A percentile compares a stretch with the other conserved stretches of the same genome.
phyloP scores from a whole-genome alignment of 2,113 vertebrate genomes.

The Coregonus clupeaformis region DNA sequence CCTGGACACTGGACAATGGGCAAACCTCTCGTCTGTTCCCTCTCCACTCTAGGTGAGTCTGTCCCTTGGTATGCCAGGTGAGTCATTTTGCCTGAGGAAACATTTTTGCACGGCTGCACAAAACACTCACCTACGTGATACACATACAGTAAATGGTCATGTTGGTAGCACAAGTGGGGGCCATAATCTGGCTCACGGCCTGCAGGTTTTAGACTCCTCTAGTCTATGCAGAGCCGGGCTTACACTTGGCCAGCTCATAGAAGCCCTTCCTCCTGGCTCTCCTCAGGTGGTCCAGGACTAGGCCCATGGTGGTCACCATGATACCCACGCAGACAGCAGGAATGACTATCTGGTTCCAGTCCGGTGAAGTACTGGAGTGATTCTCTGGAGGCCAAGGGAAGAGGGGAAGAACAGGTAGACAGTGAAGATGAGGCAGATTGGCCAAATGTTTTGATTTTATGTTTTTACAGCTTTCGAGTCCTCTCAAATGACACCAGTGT shows the following conservation, averaged over 20 bases:
- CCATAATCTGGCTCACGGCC: background rate
- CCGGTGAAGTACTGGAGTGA: slow-evolving; percentile 4
- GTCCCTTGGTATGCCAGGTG: background rate
- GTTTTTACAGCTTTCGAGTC: background rate
- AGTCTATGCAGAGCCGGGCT: slow-evolving; percentile 18
- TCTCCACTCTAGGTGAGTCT: background rate
- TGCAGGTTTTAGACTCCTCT: background rate
- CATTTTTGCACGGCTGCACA: no score
- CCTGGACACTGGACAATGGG: background rate
- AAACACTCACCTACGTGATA: no score
- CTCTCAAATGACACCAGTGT: background rate
- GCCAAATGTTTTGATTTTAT: background rate
- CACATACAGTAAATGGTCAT: background rate
- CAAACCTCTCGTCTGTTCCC: background rate
- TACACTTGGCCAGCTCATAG: slow-evolving; percentile 62
- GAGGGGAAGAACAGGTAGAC: background rate
- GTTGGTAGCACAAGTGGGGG: background rate
- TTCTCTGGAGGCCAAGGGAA: slow-evolving; percentile 40
- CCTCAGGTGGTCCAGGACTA: slow-evolving; percentile 56
- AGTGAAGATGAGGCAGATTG: background rate
- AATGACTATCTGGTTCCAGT: slow-evolving; percentile 34
- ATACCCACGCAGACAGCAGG: slow-evolving; percentile 24
- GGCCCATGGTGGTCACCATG: slow-evolving; percentile 22
- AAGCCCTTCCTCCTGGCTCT: slow-evolving; percentile 65
- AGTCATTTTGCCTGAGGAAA: background rate